Percentiles rank a stretch among this genome's conserved stretches.
Conservation (phyloP, 1,140 invertebrate species). For the Diplogasteroides magnus region DNA sequence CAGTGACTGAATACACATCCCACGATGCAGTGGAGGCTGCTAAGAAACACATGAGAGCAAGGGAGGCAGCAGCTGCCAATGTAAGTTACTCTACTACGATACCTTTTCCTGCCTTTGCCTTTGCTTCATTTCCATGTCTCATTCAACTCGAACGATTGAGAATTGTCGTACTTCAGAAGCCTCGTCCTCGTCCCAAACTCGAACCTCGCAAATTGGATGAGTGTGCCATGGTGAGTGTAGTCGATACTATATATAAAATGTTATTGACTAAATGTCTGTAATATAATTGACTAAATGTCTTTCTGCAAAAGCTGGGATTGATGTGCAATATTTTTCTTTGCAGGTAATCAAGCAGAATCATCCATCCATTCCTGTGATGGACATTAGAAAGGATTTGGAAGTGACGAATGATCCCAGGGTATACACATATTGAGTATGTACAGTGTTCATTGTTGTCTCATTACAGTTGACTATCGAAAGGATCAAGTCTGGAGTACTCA, state of each 20-base stretch:
- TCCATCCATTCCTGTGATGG: slow-evolving; percentile 17
- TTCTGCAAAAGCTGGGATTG: too few relatives aligned
- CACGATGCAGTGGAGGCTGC: slow-evolving; percentile 20
- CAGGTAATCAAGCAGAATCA: slow-evolving; percentile 28
- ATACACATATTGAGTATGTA: too few relatives aligned
- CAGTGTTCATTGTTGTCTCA: neutral
- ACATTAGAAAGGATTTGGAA: slow-evolving; percentile 29
- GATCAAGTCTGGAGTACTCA: slow-evolving; percentile 23
- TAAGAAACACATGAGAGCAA: neutral
- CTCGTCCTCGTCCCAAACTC: neutral
- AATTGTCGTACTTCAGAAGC: neutral
- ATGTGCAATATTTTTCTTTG: too few relatives aligned
- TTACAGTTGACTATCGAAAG: slow-evolving; percentile 21
- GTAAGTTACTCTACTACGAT: too few relatives aligned
- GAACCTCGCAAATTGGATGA: slow-evolving; percentile 23
- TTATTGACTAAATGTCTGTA: too few relatives aligned
- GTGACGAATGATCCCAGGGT: slow-evolving; percentile 14
- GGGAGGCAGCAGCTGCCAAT: neutral
- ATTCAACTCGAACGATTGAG: too few relatives aligned
- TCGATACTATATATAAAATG: too few relatives aligned
- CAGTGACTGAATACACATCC: slow-evolving; percentile 18
- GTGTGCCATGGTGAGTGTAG: slow-evolving; percentile 31
- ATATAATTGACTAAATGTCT: too few relatives aligned
- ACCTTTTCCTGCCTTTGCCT: too few relatives aligned
- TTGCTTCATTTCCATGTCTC: too few relatives aligned